Evolutionary conservation across 2,888 invertebrate genomes (phyloP).

Genomic region (Agrochola lychnidis): DNA sequence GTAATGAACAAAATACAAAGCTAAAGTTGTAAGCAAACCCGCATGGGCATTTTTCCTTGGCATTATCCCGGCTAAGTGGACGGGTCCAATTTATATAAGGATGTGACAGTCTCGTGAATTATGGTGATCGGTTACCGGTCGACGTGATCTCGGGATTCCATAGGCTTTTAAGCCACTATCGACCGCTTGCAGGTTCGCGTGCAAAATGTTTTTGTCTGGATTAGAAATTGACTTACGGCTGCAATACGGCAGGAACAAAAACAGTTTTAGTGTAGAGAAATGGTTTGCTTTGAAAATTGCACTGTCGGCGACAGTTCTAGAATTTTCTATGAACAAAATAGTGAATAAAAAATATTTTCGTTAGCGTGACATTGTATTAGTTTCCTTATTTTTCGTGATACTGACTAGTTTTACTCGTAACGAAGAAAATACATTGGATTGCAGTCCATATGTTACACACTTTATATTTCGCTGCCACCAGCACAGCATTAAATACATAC

Average conservation of each 20-base stretch:
- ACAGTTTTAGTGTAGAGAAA: background rate
- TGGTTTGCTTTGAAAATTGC: background rate
- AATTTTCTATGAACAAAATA: background rate
- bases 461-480: constrained; percentile 35
- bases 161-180: constrained; percentile 57
- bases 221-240: constrained; percentile 40
- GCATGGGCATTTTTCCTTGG: constrained; percentile 52
- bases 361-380: background rate
- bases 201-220: constrained; percentile 43
- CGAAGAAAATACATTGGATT: constrained; percentile 27
- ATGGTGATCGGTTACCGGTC: constrained; percentile 63
- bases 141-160: constrained; percentile 60
- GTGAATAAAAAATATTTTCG: background rate
- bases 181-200: constrained; percentile 42
- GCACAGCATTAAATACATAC: constrained; percentile 29
- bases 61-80: constrained; percentile 66
- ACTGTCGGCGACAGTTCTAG: background rate
- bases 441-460: constrained; percentile 17
- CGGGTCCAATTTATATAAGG: constrained; percentile 63
- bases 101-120: constrained; percentile 63
- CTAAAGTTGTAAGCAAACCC: constrained; percentile 51
- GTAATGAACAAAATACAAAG: constrained; percentile 41
- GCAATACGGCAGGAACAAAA: constrained; percentile 37
- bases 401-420: constrained; percentile 12
- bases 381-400: background rate